A percentile compares a stretch with the other conserved stretches of the same genome.
Evolutionary conservation across 2,797 vertebrate genomes (phyloP).

Genomic region (Chelon auratus): DNA sequence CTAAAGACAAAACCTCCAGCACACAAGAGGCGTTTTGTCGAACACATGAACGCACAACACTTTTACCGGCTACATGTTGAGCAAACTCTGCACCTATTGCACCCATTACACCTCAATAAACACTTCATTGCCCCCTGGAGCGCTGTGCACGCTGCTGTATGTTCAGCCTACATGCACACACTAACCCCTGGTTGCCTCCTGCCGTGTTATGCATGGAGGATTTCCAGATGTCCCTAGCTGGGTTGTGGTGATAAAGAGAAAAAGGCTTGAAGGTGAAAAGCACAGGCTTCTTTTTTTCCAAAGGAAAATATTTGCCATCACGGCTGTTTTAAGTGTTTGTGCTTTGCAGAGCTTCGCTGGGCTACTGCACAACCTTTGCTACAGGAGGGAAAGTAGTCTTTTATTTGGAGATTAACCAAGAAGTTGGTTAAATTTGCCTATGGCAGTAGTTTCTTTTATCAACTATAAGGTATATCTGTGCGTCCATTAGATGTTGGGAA

Average conservation of each 20-base stretch:
- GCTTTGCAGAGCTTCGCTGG: conserved; percentile 25
- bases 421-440: no score
- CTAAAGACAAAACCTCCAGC: conserved; percentile 8
- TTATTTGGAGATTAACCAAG: no score
- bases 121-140: conserved; percentile 45
- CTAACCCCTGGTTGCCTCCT: conserved; percentile 7
- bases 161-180: conserved; percentile 41
- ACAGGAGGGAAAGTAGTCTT: neutral
- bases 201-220: conserved; percentile 42
- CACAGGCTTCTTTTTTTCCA: conserved; percentile 39
- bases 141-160: conserved; percentile 26
- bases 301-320: conserved; percentile 27
- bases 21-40: conserved; percentile 31
- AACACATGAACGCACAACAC: conserved; percentile 2
- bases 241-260: conserved; percentile 54
- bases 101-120: conserved; percentile 55
- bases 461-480: neutral
- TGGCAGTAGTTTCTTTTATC: neutral
- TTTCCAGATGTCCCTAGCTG: conserved; percentile 57
- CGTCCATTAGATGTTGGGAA: neutral
- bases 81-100: conserved; percentile 41
- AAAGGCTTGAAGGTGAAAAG: conserved; percentile 54
- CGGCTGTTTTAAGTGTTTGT: conserved; percentile 40
- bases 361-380: neutral
- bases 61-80: conserved; percentile 38